Conservation (phyloP, 2,113 vertebrate species). For the Tragelaphus strepsiceros region DNA sequence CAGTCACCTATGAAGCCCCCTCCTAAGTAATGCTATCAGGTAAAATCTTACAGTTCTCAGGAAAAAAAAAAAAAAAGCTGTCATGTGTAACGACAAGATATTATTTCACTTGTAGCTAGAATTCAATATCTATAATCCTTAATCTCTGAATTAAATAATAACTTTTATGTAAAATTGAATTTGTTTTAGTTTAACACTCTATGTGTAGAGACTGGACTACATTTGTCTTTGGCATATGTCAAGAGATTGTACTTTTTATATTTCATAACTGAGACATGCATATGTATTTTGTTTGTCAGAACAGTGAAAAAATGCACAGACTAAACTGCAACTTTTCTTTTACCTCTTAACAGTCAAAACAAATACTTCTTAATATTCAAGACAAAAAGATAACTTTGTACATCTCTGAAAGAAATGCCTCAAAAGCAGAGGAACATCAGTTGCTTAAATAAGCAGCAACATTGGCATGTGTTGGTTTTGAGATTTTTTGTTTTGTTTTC, state of each 20-base stretch:
- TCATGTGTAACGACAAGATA: not conserved
- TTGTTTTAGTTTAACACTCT: not conserved
- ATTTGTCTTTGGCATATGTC: not conserved
- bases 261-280: not conserved
- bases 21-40: not conserved
- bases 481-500: slow-evolving; percentile 4
- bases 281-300: not conserved
- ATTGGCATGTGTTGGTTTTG: not conserved
- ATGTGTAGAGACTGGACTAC: not conserved
- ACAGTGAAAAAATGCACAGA: not conserved
- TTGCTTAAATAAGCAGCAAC: slow-evolving; percentile 74
- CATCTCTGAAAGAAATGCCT: slow-evolving; percentile 84
- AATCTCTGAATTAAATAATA: not conserved
- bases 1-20: not conserved
- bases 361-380: not conserved
- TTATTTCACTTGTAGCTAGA: not conserved
- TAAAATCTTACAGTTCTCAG: not conserved
- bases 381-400: slow-evolving; percentile 81
- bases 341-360: not conserved
- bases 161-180: not conserved
- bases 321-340: not conserved
- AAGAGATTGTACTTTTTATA: not conserved
- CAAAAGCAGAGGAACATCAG: slow-evolving; percentile 81
- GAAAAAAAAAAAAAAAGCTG: not conserved
- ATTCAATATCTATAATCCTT: not conserved